These are phyloP conservation scores for Villa cingulata DNA, from an alignment of 2,888 invertebrate genomes.

Conservation along the genomic window DNA sequence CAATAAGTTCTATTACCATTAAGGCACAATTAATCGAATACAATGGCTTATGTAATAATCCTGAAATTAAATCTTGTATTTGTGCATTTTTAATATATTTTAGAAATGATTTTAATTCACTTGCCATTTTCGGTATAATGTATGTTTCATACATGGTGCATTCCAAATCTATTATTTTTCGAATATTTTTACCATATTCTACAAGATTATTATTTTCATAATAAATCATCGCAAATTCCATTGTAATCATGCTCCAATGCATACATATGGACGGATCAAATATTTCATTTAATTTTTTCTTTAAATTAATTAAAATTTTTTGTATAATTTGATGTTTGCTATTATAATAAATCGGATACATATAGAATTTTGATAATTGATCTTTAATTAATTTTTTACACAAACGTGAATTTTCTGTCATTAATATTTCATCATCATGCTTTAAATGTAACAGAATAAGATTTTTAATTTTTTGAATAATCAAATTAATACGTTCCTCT, in stretches of 20 bases:
- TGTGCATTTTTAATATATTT: background rate
- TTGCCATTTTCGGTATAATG: background rate
- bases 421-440: background rate
- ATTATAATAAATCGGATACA: background rate
- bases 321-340: background rate
- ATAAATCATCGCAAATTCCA: background rate
- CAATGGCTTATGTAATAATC: background rate
- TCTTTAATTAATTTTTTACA: background rate
- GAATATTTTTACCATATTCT: background rate
- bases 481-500: background rate
- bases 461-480: background rate
- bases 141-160: background rate
- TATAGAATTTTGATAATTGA: background rate
- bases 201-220: background rate
- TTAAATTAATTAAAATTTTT: background rate
- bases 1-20: background rate
- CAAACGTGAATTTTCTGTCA: too few relatives aligned
- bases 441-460: background rate
- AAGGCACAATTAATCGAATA: background rate
- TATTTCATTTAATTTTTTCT: background rate
- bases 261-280: background rate
- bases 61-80: background rate
- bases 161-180: background rate
- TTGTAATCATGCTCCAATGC: background rate
- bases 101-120: background rate